Percentiles rank a stretch among this genome's conserved stretches.
Conservation (phyloP, 2,797 vertebrate species). For the Saguinus oedipus region DNA sequence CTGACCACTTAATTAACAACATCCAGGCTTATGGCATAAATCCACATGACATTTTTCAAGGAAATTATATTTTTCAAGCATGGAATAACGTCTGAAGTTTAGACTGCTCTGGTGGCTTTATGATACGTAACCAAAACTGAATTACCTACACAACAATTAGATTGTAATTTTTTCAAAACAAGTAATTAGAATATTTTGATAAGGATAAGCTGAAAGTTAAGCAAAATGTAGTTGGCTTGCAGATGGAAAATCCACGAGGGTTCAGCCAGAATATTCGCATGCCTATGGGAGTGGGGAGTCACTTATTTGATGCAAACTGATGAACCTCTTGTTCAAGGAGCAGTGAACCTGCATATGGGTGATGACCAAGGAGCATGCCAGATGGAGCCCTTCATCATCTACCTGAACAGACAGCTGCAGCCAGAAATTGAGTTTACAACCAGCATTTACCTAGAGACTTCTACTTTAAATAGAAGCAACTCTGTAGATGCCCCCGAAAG, state of each 20-base stretch:
- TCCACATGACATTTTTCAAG: not conserved
- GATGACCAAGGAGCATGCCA: not conserved
- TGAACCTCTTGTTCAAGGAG: not conserved
- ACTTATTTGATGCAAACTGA: not conserved
- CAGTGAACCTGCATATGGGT: not conserved
- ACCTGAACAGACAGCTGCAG: not conserved
- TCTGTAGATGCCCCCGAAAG: not conserved
- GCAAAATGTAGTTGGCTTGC: not conserved
- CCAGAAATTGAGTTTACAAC: not conserved
- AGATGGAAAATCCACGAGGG: not conserved
- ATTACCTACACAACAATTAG: not conserved
- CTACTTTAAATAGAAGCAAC: not conserved
- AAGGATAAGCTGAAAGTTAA: not conserved
- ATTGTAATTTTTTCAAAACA: not conserved
- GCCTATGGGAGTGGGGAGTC: not conserved
- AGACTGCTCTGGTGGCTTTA: not conserved
- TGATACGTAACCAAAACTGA: conserved; percentile 16
- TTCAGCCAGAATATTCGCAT: not conserved
- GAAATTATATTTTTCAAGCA: not conserved
- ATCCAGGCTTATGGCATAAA: not conserved
- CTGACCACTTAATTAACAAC: conserved; percentile 31
- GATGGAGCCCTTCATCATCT: not conserved
- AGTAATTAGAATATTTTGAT: conserved; percentile 1
- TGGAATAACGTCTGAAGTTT: not conserved
- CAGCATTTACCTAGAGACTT: not conserved